Base-by-base conservation (phyloP, 2,113 vertebrate species). In the Sakesphorus luctuosus region DNA sequence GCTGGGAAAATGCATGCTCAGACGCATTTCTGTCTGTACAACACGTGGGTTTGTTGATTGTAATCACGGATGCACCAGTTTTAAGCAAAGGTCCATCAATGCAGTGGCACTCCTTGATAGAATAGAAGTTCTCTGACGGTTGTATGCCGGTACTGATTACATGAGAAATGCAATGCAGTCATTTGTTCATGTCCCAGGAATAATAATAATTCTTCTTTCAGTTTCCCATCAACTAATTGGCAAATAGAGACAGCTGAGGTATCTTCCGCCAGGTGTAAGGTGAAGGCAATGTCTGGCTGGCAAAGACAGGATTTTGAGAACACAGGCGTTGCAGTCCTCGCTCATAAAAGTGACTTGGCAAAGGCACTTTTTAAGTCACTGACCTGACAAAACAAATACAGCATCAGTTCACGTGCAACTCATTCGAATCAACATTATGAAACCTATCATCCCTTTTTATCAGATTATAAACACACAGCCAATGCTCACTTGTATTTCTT, bases 281-380 rank as follows among this genome's bases (percentile, higher is more conserved):
- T 95, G 96, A 97, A 94, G 93, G 94, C 97, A 93, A 97, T 62
- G 82, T 93, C 85, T 94, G 96, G 94, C 94, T 87, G 96, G 96
- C 96, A 96, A 96, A 96, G 96, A 97, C 19, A 2, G 80, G 87
- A 71, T 88, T 86, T 90, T 71, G 93, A 95, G 97, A 87, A 90
- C 84, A 91, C 80, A 1, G 89, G 73, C 16, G 67, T 61, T 77
- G 95, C 87, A 97, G 96, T 95, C 95, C 95, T 97, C 97, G 82
- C 95, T 98, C 91, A 90, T 53, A 93, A 90, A 94, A 98, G 97
- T 93, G 96, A 98, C 98, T 97, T 98, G 96, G 94, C 97, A 97
- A 97, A 99, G 99, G 98, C 98, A 99, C 99, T 98, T 98, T 97
- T 92, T 94, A 98, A 95, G 96, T 97, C 97, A 97, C 89, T 83